These are phyloP conservation scores for Myocastor coypus DNA, from an alignment of 2,113 vertebrate species.

Conservation along the genomic window DNA sequence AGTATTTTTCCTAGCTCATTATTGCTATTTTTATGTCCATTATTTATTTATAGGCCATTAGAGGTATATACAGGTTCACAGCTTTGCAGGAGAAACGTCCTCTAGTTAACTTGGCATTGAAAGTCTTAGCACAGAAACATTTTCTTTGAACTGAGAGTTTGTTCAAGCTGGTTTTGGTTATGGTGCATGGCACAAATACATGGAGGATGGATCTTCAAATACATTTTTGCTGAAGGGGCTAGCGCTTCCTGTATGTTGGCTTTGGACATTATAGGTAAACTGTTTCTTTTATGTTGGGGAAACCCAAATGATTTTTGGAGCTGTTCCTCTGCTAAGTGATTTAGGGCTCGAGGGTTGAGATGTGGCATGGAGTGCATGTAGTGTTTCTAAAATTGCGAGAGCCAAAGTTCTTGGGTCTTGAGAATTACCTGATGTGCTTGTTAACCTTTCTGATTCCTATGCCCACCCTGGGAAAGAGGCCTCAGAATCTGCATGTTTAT, in stretches of 20 bases:
- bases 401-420: neutral
- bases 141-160: slow-evolving; percentile 43
- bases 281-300: neutral
- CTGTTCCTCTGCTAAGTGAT: neutral
- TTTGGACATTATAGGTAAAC: neutral
- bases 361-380: neutral
- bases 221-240: slow-evolving; percentile 9
- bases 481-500: neutral
- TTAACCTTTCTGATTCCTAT: neutral
- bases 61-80: slow-evolving; percentile 41
- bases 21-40: slow-evolving; percentile 73
- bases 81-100: slow-evolving; percentile 58
- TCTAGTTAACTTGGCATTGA: slow-evolving; percentile 49
- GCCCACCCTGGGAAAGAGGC: neutral
- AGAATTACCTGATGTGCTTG: neutral
- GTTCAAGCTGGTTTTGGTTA: slow-evolving; percentile 19
- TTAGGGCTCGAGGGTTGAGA: neutral
- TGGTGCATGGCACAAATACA: neutral
- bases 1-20: slow-evolving; percentile 74
- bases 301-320: neutral
- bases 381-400: neutral
- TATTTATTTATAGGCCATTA: slow-evolving; percentile 73
- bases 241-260: neutral
- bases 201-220: neutral
- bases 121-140: slow-evolving; percentile 13